Conservation (phyloP, 2,113 vertebrate genomes). For the Myotis davidii region DNA sequence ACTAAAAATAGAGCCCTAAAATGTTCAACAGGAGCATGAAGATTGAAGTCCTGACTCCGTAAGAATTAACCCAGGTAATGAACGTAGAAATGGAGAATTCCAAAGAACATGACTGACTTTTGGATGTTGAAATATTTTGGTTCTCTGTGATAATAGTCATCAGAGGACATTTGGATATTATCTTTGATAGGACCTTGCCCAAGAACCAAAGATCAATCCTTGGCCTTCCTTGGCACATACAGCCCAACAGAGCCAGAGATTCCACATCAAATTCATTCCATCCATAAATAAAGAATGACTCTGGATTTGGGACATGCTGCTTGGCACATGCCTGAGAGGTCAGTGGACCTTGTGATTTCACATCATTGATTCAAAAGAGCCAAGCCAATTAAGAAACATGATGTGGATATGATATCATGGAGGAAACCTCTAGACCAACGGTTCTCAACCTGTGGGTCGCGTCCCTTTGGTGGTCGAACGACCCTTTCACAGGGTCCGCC, state of each 20-base stretch:
- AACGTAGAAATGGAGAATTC: not conserved
- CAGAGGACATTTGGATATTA: not conserved
- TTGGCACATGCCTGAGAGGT: not conserved
- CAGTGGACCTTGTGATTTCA: conserved; percentile 5
- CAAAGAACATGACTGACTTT: not conserved
- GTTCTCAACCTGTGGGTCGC: too few relatives aligned
- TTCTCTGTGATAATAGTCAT: not conserved
- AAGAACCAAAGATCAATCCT: not conserved
- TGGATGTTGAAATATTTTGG: not conserved
- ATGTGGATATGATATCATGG: not conserved
- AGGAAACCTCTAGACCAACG: not conserved
- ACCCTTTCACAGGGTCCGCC: too few relatives aligned
- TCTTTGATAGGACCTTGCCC: not conserved
- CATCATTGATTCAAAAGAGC: conserved; percentile 41
- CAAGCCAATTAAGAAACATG: conserved; percentile 38
- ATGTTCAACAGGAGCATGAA: not conserved
- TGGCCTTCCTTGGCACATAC: not conserved
- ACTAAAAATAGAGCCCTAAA: not conserved
- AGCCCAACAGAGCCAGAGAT: not conserved
- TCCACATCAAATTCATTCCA: not conserved
- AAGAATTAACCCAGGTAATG: not conserved
- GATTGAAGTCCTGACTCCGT: not conserved
- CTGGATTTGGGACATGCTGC: not conserved
- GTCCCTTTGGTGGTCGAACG: too few relatives aligned
- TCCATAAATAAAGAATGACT: not conserved